These are phyloP conservation scores for Caenorhabditis becei DNA, from an alignment of 2,888 invertebrate genomes.

Conservation along the genomic window DNA sequence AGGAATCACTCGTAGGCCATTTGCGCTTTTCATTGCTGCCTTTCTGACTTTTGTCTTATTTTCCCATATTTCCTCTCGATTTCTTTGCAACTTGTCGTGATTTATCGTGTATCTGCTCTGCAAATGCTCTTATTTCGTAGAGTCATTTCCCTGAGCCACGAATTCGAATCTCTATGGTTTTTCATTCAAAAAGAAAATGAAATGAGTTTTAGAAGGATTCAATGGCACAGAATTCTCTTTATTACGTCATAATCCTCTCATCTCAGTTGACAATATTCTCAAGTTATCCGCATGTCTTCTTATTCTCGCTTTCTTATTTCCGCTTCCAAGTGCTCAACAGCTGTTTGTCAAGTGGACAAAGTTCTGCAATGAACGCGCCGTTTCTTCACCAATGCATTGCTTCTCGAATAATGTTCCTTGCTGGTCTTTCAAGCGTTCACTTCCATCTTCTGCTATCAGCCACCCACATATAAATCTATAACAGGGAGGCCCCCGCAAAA, in stretches of 20 bases:
- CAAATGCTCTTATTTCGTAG: too few relatives aligned
- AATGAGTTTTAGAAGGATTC: background rate
- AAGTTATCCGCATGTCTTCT: constrained; percentile 19
- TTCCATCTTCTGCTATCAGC: too few relatives aligned
- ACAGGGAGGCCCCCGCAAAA: background rate
- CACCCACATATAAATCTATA: background rate
- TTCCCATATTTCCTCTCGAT: too few relatives aligned
- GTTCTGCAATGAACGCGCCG: background rate
- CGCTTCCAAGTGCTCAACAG: background rate
- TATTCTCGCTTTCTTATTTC: constrained; percentile 10
- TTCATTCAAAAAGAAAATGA: too few relatives aligned
- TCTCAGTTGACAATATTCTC: constrained; percentile 12
- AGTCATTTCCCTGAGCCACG: too few relatives aligned
- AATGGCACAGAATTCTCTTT: background rate
- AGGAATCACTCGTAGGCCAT: too few relatives aligned
- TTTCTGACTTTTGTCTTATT: too few relatives aligned
- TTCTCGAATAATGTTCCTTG: background rate
- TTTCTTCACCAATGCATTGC: too few relatives aligned
- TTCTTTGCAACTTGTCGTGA: too few relatives aligned
- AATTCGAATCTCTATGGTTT: too few relatives aligned
- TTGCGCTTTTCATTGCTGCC: too few relatives aligned
- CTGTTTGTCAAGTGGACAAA: constrained; percentile 30
- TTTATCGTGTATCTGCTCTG: too few relatives aligned
- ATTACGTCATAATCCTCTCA: constrained; percentile 1
- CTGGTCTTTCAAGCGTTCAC: background rate